These are phyloP conservation scores for Rachycentron canadum DNA, from an alignment of 2,797 vertebrate genomes.

Conservation along the genomic window DNA sequence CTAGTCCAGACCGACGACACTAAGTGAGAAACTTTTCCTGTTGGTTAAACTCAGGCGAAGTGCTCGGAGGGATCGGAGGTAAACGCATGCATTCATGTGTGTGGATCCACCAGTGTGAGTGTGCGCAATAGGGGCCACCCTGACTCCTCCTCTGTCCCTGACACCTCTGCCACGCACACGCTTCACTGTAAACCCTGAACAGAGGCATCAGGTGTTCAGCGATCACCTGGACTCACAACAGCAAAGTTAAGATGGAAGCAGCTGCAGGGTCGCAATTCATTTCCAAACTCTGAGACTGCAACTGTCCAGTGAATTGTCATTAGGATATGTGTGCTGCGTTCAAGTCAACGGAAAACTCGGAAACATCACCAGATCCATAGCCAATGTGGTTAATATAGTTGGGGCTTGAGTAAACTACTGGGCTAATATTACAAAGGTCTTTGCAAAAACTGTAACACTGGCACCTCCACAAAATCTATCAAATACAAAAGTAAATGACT, in stretches of 20 bases:
- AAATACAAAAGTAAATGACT: no score
- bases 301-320: not conserved
- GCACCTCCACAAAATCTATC: no score
- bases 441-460: no score
- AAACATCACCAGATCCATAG: not conserved
- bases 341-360: not conserved
- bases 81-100: conserved; percentile 17
- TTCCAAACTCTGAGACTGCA: no score
- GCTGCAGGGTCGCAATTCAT: no score
- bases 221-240: no score
- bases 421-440: no score
- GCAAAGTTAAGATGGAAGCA: not conserved
- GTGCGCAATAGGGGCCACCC: conserved; percentile 19
- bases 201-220: not conserved
- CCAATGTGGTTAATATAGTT: no score
- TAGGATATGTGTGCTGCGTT: no score
- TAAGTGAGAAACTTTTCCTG: not conserved
- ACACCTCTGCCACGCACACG: conserved; percentile 66
- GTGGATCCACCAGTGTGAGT: not conserved
- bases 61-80: not conserved
- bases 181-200: not conserved
- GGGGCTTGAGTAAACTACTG: no score
- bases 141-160: conserved; percentile 73
- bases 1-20: not conserved
- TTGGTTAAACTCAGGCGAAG: not conserved